Evolutionary conservation across 2,888 invertebrate genomes (phyloP), one percentile per base, ranked within the genome.

Genomic region (Limnephilus auricula): DNA sequence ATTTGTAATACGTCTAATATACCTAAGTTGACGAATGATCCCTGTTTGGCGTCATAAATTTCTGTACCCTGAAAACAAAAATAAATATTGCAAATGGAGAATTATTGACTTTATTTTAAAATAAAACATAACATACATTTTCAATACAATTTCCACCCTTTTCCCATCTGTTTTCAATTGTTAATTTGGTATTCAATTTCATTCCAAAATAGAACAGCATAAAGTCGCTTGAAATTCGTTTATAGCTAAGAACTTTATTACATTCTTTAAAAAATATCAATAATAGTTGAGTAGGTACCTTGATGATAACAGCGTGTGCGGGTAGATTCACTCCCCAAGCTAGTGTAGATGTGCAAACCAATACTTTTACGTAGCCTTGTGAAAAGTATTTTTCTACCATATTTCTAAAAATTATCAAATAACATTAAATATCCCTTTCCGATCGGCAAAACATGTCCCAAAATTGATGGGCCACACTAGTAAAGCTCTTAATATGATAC

Each of bases 291-390:
- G 65, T 83, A 83, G 34, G 95, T 95, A 98, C 98, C 95, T 98
- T 97, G 93, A 99, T 99, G 88, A 99, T 97, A 93, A 99, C 99
- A 50, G 99, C 99, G 94, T 99, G 99, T 0, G 99, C 99, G 0
- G 99, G 99, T 93, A 99, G 96, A 95, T 99, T 99, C 9, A 99
- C 99, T 93, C 99, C 99, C 99, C 99, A 99, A 40, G 99, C 99
- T 50, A 99, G 96, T 0, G 99, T 99, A 0, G 99, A 98, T 0
- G 99, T 99, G 94, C 99, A 99, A 13, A 99, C 98, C 2, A 99
- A 95, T 0, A 98, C 99, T 94, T 97, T 98, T 92, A 99, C 97
- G 93, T 97, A 96, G 0, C 99, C 99, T 91, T 98, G 98, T 0
- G 97, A 95, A 94, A 99, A 99, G 94, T 98, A 98, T 94, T 98